phyloP scores from a whole-genome alignment of 2,888 invertebrate genomes.

The Troglohyphantes excavatus region DNA sequence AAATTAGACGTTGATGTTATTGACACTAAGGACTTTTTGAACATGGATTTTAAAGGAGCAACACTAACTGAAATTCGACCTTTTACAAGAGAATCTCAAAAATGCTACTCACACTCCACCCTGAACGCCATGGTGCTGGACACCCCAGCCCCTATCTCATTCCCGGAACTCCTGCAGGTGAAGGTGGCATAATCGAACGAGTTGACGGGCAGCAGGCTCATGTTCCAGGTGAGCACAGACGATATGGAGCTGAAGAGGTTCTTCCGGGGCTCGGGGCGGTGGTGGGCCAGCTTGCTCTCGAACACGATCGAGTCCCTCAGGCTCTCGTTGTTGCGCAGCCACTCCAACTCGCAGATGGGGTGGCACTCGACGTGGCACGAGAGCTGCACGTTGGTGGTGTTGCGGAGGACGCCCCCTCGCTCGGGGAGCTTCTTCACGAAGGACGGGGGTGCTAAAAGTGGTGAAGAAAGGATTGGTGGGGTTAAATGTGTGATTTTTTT shows the following conservation, averaged over 20 bases:
- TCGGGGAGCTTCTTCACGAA: slow-evolving; percentile 92
- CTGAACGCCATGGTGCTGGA: slow-evolving; percentile 92
- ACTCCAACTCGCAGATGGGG: slow-evolving; percentile 91
- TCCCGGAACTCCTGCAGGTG: slow-evolving; percentile 79
- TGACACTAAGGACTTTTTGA: too few relatives aligned
- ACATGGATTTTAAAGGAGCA: too few relatives aligned
- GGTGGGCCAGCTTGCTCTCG: slow-evolving; percentile 80
- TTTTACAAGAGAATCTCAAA: too few relatives aligned
- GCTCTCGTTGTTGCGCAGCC: slow-evolving; percentile 89
- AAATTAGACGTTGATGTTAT: too few relatives aligned
- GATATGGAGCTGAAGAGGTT: slow-evolving; percentile 91
- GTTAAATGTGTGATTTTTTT: too few relatives aligned
- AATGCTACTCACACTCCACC: slow-evolving; percentile 90
- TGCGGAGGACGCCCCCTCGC: slow-evolving; percentile 88
- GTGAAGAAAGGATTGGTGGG: background rate
- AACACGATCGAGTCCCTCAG: slow-evolving; percentile 73
- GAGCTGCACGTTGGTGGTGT: slow-evolving; percentile 86
- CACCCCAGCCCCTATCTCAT: slow-evolving; percentile 88
- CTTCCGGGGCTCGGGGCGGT: slow-evolving; percentile 83
- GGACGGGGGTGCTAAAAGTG: slow-evolving; percentile 89
- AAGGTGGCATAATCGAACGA: slow-evolving; percentile 80
- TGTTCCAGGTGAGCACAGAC: slow-evolving; percentile 77
- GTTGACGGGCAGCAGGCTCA: slow-evolving; percentile 75
- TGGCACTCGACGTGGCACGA: slow-evolving; percentile 95
- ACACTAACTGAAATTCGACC: too few relatives aligned